phyloP scores from a whole-genome alignment of 2,113 vertebrate species.

The Amia ocellicauda region DNA sequence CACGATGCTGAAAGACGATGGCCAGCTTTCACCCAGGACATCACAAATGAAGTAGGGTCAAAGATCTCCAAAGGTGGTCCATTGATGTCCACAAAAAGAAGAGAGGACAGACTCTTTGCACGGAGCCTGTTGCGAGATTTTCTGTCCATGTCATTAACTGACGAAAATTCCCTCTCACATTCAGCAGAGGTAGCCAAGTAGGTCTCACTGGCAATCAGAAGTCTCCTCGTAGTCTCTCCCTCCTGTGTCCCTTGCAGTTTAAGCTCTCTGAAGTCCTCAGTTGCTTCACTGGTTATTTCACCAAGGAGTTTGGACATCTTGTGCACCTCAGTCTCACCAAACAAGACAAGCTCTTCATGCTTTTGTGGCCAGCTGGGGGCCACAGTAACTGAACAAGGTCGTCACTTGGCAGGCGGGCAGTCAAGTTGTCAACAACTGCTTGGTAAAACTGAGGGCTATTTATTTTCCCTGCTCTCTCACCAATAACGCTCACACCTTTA shows the following conservation, averaged over 20 bases:
- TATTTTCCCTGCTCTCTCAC: slow-evolving; percentile 1
- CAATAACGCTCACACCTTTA: background rate
- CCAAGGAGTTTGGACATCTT: slow-evolving; percentile 7
- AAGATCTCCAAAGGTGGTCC: slow-evolving; percentile 17
- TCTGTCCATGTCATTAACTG: slow-evolving; percentile 22
- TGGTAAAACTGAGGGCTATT: slow-evolving; percentile 7
- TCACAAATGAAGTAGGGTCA: slow-evolving; percentile 20
- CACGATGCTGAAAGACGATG: slow-evolving; percentile 19
- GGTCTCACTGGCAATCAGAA: slow-evolving; percentile 20
- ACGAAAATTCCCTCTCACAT: slow-evolving; percentile 24
- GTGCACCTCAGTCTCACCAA: slow-evolving; percentile 14
- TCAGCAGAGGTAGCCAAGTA: slow-evolving; percentile 24
- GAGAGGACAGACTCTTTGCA: slow-evolving; percentile 12
- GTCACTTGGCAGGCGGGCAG: background rate
- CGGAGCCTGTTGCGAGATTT: slow-evolving; percentile 17
- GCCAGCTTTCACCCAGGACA: slow-evolving; percentile 14
- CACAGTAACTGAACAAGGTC: background rate
- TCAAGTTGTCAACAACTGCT: background rate
- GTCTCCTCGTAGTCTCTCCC: slow-evolving; percentile 20
- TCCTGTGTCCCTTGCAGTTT: slow-evolving; percentile 20
- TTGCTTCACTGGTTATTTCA: slow-evolving; percentile 15
- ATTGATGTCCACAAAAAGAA: slow-evolving; percentile 20
- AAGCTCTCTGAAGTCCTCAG: slow-evolving; percentile 10
- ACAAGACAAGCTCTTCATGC: slow-evolving; percentile 6
- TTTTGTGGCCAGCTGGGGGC: slow-evolving; percentile 12